Evolutionary conservation across 2,888 invertebrate genomes (phyloP).

Genomic region (Andrena chrysosceles): DNA sequence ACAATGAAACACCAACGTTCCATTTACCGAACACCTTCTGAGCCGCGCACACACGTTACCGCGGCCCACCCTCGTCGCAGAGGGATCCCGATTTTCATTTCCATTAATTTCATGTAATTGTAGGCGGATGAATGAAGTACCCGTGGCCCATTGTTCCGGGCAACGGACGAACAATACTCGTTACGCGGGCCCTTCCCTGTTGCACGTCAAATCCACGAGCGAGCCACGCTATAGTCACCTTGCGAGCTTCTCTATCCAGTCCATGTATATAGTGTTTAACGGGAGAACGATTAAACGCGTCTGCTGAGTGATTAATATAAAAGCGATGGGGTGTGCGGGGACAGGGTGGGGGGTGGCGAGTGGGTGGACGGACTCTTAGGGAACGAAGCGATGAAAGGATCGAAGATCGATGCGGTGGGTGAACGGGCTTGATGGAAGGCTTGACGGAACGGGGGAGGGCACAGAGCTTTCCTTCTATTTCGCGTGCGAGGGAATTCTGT

Average conservation of each 20-base stretch:
- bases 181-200: conserved; percentile 52
- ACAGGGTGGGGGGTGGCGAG: too few relatives aligned
- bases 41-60: conserved; percentile 4
- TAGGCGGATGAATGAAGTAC: conserved; percentile 63
- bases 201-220: conserved; percentile 58
- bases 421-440: conserved; percentile 13
- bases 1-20: conserved; percentile 48
- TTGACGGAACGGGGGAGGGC: background rate
- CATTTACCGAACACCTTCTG: conserved; percentile 49
- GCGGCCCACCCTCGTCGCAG: background rate
- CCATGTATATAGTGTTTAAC: background rate
- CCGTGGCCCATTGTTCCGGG: conserved; percentile 58
- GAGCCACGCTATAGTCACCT: background rate
- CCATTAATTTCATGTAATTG: conserved; percentile 73
- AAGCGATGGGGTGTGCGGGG: background rate
- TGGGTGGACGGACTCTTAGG: background rate
- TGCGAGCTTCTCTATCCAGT: background rate
- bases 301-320: conserved; percentile 6
- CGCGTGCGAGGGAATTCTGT: background rate
- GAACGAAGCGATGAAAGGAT: conserved; percentile 10
- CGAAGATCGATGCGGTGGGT: conserved; percentile 14
- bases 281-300: conserved; percentile 16
- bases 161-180: conserved; percentile 66
- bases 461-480: conserved; percentile 7
- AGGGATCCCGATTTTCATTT: conserved; percentile 68